Conservation (phyloP, 2,113 vertebrate genomes). For the Sylvicapra grimmia region DNA sequence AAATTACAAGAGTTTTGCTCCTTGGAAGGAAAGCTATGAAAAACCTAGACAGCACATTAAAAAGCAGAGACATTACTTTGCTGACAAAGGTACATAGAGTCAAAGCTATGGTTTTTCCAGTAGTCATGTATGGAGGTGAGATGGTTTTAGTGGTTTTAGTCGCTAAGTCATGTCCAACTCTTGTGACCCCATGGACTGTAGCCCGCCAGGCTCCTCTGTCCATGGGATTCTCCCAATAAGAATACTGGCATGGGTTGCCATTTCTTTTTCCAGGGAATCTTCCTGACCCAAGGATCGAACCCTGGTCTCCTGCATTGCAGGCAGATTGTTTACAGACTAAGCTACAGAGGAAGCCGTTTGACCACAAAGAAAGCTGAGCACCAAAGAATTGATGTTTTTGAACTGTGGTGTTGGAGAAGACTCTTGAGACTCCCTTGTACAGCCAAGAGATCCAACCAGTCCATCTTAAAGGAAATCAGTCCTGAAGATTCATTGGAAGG, state of each 20-base stretch:
- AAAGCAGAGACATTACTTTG: background rate
- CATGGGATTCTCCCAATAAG: background rate
- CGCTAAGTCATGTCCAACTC: background rate
- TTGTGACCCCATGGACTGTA: background rate
- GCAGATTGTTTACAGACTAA: background rate
- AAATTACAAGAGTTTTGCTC: background rate
- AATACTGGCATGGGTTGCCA: background rate
- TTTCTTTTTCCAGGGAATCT: background rate
- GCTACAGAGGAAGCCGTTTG: background rate
- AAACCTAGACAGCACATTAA: background rate
- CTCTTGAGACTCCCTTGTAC: background rate
- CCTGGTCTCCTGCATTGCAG: background rate
- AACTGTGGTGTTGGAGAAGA: background rate
- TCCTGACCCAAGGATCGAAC: background rate
- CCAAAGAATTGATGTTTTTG: background rate
- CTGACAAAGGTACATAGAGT: background rate
- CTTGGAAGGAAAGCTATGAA: background rate
- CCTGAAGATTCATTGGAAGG: background rate
- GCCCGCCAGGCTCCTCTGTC: accelerated
- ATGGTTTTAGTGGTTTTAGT: background rate
- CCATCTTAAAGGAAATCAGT: background rate
- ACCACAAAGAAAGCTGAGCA: background rate
- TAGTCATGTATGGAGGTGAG: background rate
- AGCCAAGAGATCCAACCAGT: background rate
- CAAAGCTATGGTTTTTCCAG: background rate